Percentiles rank a stretch among this genome's conserved stretches.
phyloP scores from a whole-genome alignment of 2,797 vertebrate genomes.

The Pteropus rufus region DNA sequence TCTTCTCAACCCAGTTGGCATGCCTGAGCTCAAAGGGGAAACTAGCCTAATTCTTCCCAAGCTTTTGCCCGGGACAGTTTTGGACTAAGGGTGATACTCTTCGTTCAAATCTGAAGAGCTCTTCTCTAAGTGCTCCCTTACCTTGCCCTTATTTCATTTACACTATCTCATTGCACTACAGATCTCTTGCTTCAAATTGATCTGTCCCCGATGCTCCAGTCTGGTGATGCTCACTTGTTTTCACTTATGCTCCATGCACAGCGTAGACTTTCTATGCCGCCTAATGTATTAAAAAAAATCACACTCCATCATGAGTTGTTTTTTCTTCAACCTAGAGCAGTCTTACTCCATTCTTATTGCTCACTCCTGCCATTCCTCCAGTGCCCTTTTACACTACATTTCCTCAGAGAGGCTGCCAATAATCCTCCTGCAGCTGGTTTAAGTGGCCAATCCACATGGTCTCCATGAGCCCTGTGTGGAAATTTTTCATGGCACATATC shows the following conservation, averaged over 20 bases:
- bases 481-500: background rate
- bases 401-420: background rate
- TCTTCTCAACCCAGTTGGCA: background rate
- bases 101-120: background rate
- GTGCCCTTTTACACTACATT: background rate
- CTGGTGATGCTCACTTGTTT: background rate
- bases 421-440: background rate
- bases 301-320: background rate
- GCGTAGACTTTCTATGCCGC: background rate
- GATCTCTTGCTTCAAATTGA: background rate
- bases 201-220: background rate
- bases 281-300: background rate
- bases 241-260: background rate
- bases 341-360: background rate
- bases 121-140: background rate
- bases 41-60: background rate
- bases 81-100: background rate
- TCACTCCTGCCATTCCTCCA: background rate
- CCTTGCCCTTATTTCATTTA: background rate
- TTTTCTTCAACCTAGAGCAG: background rate
- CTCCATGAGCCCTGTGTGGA: background rate
- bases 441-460: background rate
- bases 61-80: background rate
- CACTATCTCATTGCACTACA: background rate
- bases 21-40: background rate